Percentiles rank a stretch among this genome's conserved stretches.
phyloP scores from a whole-genome alignment of 2,797 vertebrate genomes.

The Peromyscus attwateri region DNA sequence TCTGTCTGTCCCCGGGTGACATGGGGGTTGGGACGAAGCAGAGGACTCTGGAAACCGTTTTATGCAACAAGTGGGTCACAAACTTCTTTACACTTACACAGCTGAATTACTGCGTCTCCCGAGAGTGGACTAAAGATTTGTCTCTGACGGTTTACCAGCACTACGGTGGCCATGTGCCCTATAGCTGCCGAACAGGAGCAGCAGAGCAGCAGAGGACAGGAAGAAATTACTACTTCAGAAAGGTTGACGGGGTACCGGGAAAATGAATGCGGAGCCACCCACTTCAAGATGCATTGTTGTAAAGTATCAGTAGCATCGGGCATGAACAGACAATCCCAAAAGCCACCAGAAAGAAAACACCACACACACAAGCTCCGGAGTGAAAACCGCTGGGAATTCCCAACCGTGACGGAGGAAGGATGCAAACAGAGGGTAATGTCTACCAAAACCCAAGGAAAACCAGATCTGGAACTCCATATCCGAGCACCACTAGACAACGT shows the following conservation, averaged over 20 bases:
- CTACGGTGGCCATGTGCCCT: too few relatives aligned
- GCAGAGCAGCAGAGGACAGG: not conserved
- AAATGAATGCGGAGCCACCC: not conserved
- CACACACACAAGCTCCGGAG: not conserved
- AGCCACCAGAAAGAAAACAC: not conserved
- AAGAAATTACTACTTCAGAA: constrained; percentile 47
- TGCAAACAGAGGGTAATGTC: not conserved
- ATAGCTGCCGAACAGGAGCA: not conserved
- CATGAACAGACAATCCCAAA: constrained; percentile 1
- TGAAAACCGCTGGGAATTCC: not conserved
- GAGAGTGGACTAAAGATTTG: not conserved
- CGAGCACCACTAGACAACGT: not conserved
- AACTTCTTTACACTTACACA: not conserved
- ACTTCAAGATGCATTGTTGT: not conserved
- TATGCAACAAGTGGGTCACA: not conserved
- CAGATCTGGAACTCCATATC: not conserved
- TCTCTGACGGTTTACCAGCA: not conserved
- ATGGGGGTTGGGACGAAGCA: not conserved
- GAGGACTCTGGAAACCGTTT: not conserved
- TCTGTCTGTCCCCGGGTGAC: not conserved
- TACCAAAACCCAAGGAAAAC: not conserved
- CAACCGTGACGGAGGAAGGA: not conserved
- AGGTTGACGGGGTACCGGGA: not conserved
- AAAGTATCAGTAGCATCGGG: not conserved
- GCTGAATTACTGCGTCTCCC: not conserved